Percentiles rank a stretch among this genome's conserved stretches.
Conservation (phyloP, 2,113 vertebrate species). For the Polyodon spathula region DNA sequence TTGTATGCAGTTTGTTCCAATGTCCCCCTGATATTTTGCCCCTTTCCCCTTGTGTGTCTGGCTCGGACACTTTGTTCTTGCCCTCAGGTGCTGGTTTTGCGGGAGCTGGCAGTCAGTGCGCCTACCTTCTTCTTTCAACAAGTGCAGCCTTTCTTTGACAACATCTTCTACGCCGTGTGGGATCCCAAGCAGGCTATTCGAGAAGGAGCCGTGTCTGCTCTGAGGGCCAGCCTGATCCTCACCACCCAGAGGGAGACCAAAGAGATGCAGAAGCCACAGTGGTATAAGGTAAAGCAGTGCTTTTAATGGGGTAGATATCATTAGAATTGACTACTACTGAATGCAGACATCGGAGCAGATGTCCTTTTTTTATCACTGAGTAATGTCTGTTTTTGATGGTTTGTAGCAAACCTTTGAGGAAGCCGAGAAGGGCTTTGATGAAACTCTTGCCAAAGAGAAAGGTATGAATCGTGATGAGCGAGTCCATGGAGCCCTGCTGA, state of each 20-base stretch:
- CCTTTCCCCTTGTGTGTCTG: no score
- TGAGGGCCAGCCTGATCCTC: conserved; percentile 88
- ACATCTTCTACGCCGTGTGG: conserved; percentile 94
- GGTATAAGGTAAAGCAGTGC: conserved; percentile 79
- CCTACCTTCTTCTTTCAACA: conserved; percentile 98
- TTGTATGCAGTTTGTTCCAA: no score
- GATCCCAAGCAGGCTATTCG: conserved; percentile 95
- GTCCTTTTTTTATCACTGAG: no score
- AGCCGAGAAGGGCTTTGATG: conserved; percentile 93
- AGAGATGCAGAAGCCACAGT: conserved; percentile 98
- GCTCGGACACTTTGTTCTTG: conserved; percentile 10
- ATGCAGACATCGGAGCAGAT: no score
- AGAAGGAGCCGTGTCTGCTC: conserved; percentile 89
- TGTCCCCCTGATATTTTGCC: no score
- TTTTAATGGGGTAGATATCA: not conserved
- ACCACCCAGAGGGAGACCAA: conserved; percentile 95
- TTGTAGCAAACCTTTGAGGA: conserved; percentile 90
- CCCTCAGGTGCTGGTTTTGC: conserved; percentile 81
- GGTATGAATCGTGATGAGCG: conserved; percentile 95
- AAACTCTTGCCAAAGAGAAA: conserved; percentile 91
- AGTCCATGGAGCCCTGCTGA: conserved; percentile 87
- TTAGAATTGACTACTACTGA: no score
- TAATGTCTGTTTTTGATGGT: no score
- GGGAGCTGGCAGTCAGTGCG: conserved; percentile 89
- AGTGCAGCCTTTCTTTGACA: conserved; percentile 97